Evolutionary conservation across 30 jellyfish, hydroid and myxozoan species (phyloP), one percentile per base, ranked within the genome.

Genomic region (Catostylus mosaicus): DNA sequence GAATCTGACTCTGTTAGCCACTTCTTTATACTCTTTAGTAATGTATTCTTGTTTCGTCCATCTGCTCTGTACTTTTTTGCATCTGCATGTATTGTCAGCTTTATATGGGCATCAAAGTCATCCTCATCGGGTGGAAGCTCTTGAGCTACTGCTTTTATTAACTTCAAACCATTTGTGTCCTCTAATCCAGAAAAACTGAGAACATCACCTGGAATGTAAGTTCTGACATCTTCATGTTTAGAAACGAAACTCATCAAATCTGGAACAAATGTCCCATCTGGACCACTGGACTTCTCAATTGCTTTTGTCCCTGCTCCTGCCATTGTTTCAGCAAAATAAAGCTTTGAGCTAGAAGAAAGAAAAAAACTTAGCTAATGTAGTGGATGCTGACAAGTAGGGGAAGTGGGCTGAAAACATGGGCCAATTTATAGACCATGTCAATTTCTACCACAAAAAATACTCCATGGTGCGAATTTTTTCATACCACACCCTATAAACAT

Each of bases 11-110:
- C 82, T 10, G 24, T 19, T 0, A 84, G 50, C 95, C 95, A 84
- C 4, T 61, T 48, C 36, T 66, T 61, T 20, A 73, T 23, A 46
- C 20, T 24, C 11, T 24, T 11, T 34, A 68, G 64, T 0, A 68
- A 50, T 32, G 48, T 40, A 2, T 47, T 48, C 14, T 7, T n/a
- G 22, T 22, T 23, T 8, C 43, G 64, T 8, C 31, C 67, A 40
- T 62, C 77, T 14, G 72, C 88, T 23, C 32, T 31, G 46, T 57
- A 57, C 24, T 27, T 65, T n/a, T 34, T 31, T 50, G 84, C 20
- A 36, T 84, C 95, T 5, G 79, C 88, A 73, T 73, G 83, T 78
- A 84, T 40, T 0, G 77, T 84, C 24, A 73, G 61, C n/a, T 60
- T 31, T 5, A 84, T 68, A 24, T 73, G 48, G 11, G 56, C 14